Conservation (phyloP, 2,888 invertebrate genomes). For the Macaria notata region DNA sequence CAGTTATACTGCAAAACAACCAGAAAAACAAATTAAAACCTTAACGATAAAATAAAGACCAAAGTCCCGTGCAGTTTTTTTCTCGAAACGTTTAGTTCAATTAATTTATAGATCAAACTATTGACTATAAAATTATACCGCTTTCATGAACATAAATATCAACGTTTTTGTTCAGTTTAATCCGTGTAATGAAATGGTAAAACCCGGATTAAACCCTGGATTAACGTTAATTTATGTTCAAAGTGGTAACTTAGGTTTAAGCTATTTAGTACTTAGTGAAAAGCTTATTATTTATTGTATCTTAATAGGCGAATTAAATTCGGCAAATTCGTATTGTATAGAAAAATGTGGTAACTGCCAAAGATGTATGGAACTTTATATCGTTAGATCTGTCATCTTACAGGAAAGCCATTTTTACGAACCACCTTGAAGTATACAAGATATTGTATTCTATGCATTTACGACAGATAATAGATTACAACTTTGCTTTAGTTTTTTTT, state of each 20-base stretch:
- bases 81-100: not conserved
- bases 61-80: not conserved
- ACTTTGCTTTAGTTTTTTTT: too few relatives aligned
- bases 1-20: too few relatives aligned
- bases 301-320: conserved; percentile 25
- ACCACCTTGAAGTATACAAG: too few relatives aligned
- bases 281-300: conserved; percentile 24
- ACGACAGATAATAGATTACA: too few relatives aligned
- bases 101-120: conserved; percentile 17
- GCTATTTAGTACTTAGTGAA: not conserved
- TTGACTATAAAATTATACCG: conserved; percentile 17
- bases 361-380: conserved; percentile 20
- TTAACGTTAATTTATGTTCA: too few relatives aligned
- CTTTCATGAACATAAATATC: not conserved
- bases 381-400: conserved; percentile 19
- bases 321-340: conserved; percentile 15
- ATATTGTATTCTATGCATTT: too few relatives aligned
- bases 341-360: conserved; percentile 17
- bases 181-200: too few relatives aligned
- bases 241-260: conserved; percentile 17
- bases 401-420: not conserved
- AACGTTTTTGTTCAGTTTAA: too few relatives aligned
- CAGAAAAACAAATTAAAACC: too few relatives aligned
- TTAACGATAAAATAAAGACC: not conserved
- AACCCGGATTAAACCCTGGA: too few relatives aligned